Base-by-base conservation (phyloP, 2,888 invertebrate species). In the Drosophila antonietae region DNA sequence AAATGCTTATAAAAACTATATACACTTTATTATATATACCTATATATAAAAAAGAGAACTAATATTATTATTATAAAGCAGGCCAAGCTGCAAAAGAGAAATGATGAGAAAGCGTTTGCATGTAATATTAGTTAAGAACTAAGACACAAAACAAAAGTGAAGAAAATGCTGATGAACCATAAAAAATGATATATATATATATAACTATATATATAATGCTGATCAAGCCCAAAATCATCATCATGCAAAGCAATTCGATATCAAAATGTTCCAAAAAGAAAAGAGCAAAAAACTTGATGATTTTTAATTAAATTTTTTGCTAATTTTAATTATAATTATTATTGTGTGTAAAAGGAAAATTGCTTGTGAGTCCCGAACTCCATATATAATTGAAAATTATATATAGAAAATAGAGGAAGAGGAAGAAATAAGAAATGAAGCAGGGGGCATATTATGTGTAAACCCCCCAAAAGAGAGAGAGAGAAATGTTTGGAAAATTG, bases 341-440 rank as follows among this genome's bases (percentile, higher is more conserved):
- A 43, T 10, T 52, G 20, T 66, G 67, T 55, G 37, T 53, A 53
- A 53, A 73, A 75, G 35, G 39, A 83, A 89, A 83, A 78, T 87
- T 75, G 89, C 88, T 83, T 68, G 12, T 60, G 84, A 65, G 71
- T 71, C 52, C 37, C 60, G 12, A 73, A 76, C 65, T 59, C 68
- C n/a, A 53, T 79, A 88, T 89, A 88, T 89, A 85, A 89, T 89
- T 89, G 61, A 66, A 89, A 88, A 89, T 89, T 89, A 89, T 85
- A 88, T 88, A 87, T 62, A 68, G 57, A 56, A 43, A 39, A 28
- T 31, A 31, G 49, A 49, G 31, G 12, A 64, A 39, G 37, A 41
- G 33, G 15, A 37, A 51, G 35, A 28, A 28, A 37, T 18, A 20
- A 8, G 20, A 33, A 37, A 18, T 15, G 31, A 66, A 20, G 20